Evolutionary conservation across 2,888 invertebrate genomes (phyloP).

Genomic region (Leptinotarsa rubiginosa): DNA sequence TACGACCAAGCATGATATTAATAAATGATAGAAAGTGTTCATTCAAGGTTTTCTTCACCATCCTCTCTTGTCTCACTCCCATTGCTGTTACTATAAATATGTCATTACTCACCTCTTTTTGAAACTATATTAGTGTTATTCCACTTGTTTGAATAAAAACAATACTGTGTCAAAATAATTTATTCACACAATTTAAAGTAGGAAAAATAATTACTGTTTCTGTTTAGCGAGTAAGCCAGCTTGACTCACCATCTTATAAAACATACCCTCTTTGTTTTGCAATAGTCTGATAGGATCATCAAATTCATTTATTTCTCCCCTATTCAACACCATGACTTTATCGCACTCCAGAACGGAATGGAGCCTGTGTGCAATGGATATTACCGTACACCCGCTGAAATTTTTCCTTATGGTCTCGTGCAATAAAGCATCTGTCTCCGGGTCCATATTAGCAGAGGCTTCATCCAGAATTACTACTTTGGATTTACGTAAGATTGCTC

Average conservation of each 20-base stretch:
- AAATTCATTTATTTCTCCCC: slow-evolving; percentile 62
- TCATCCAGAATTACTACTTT: slow-evolving; percentile 69
- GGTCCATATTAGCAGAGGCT: slow-evolving; percentile 82
- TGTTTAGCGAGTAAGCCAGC: slow-evolving; percentile 70
- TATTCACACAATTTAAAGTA: not conserved
- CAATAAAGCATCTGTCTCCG: slow-evolving; percentile 80
- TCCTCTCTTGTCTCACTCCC: too few relatives aligned
- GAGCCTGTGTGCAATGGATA: slow-evolving; percentile 64
- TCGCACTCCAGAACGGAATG: slow-evolving; percentile 71
- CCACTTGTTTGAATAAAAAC: too few relatives aligned
- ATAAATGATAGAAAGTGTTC: too few relatives aligned
- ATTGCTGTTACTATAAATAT: too few relatives aligned
- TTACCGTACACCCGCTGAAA: slow-evolving; percentile 68
- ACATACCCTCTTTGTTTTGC: slow-evolving; percentile 70
- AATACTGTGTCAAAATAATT: too few relatives aligned
- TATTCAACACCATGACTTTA: slow-evolving; percentile 68
- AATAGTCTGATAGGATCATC: slow-evolving; percentile 64
- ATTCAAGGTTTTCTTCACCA: too few relatives aligned
- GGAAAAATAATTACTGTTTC: not conserved
- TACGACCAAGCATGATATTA: too few relatives aligned
- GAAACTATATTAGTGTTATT: too few relatives aligned
- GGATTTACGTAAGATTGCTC: slow-evolving; percentile 67
- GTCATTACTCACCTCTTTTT: too few relatives aligned
- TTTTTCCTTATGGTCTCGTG: slow-evolving; percentile 71
- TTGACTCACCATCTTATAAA: slow-evolving; percentile 76